Evolutionary conservation across 2,797 vertebrate genomes (phyloP), one percentile per base, ranked within the genome.

Genomic region (Aulostomus chinensis): DNA sequence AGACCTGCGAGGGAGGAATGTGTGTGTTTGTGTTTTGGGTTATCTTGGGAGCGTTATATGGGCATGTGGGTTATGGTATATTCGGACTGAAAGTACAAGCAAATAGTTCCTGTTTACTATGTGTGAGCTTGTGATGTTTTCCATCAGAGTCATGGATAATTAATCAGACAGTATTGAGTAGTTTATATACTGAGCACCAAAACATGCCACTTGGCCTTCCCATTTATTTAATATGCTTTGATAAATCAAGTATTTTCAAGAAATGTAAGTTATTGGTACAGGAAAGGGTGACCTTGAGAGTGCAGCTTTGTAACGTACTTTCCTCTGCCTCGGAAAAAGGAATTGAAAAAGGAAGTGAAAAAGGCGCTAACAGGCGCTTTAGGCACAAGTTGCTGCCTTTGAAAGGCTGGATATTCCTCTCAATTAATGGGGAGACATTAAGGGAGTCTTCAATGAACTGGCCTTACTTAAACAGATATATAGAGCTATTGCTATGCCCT

Each of bases 401-500:
- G 85, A 90, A 89, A 82, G 75, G 35, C 83, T 82, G 83, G 85
- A 89, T 87, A 90, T 91, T 89, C 83, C 76, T 88, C 86, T 89
- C 84, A 85, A 90, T 90, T 89, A 92, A 88, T 83, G 75, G 78
- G 55, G 68, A 81, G 81, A 89, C 87, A 91, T 91, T 89, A 88
- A 87, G 82, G 79, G 83, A 90, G 85, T 87, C 87, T 89, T 90
- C 88, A 90, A 85, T 87, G 84, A 86, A 88, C 84, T 90, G 84
- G 82, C 89, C 85, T 90, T 86, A 88, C 88, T 91, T 91, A 91
- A 90, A 88, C 81, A 90, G 89, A 92, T 91, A 92, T 91, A 90
- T 90, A 83, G 87, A 88, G 90, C 88, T 85, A 88, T 89, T 83
- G 79, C 87, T 78, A 52, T 90, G 85, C 88, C 88, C 89, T 86